Conservation (phyloP, 2,797 vertebrate species). For the Periparus ater region DNA sequence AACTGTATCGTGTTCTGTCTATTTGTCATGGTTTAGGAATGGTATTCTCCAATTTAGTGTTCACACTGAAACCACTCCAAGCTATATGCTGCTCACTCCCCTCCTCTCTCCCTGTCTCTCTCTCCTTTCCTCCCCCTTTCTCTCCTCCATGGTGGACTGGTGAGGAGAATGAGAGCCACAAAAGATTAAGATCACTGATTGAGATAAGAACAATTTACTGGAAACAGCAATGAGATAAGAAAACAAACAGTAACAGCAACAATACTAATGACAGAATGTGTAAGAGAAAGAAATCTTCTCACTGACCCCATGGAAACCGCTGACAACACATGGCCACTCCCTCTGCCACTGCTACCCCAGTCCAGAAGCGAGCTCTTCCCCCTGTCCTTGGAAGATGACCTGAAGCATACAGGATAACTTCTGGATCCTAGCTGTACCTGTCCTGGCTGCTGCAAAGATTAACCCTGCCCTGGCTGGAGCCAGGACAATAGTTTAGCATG, state of each 20-base stretch:
- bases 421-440: neutral
- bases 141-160: neutral
- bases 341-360: accelerated
- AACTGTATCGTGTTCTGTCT: neutral
- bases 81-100: neutral
- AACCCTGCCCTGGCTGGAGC: neutral
- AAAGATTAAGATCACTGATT: neutral
- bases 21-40: neutral
- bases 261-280: neutral
- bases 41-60: neutral
- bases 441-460: neutral
- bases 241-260: neutral
- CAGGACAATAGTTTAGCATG: neutral
- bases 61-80: neutral
- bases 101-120: neutral
- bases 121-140: neutral
- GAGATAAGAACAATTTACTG: neutral
- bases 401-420: neutral
- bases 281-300: neutral
- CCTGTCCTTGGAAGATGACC: neutral
- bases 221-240: neutral
- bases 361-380: neutral
- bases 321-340: accelerated
- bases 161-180: neutral
- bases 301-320: neutral